Base-by-base conservation (phyloP, 35 echinoderm and acorn worm species). In the Patiria miniata region DNA sequence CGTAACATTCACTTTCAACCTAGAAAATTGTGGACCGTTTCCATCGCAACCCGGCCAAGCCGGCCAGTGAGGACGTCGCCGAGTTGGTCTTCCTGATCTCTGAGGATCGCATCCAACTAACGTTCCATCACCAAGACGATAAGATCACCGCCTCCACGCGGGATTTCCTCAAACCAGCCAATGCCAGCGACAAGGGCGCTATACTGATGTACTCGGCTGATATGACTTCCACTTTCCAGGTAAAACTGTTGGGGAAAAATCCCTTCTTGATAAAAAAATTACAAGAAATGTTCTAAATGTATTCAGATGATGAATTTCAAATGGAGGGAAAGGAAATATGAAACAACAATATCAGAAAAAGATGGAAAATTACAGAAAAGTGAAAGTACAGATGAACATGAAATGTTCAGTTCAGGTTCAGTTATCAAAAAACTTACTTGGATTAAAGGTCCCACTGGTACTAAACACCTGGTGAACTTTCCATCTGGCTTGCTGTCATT, bases 21-120 rank as follows among this genome's bases (percentile, higher is more conserved):
- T 91, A 98, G 96, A 98, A 92, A 94, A 98, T 98, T 30, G 61
- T 94, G 1, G 90, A 98, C 34, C 86, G 83, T 69, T 98, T 98
- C 83, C 89, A 94, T 44, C 89, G 92, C 8, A 98, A 98, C 77
- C 50, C 51, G 16, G 33, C 81, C 18, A 86, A 90, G 42, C 10
- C 82, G 39, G 96, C 96, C 47, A 84, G 91, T 39, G 92, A 98
- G 81, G 96, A 98, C 22, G 68, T 98, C 32, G 92, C 96, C 6
- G 96, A 98, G 68, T 83, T 84, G 26, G 76, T 98, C 33, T 98
- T 91, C 86, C 77, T 91, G 22, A 98, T 98, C 36, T 77, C 92
- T 21, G 96, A 98, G 33, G 96, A 98, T 78, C 89, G 92, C 39
- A 94, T 98, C 33, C 96, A 98, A 86, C 77, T 98, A 16, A 98